Evolutionary conservation across 2,113 vertebrate species (phyloP), one percentile per base, ranked within the genome.

Genomic region (Leptodactylus fuscus): DNA sequence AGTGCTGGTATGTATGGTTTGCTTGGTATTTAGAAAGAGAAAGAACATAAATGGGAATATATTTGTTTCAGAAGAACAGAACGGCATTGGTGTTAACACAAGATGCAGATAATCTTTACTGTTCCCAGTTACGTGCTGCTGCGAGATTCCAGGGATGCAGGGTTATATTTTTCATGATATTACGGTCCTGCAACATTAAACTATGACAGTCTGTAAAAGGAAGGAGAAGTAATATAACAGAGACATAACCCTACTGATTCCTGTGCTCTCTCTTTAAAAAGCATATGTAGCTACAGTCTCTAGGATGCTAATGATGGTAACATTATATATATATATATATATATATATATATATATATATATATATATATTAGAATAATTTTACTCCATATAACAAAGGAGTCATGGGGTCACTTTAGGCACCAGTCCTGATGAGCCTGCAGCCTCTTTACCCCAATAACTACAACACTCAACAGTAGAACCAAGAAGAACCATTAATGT

Each of bases 1-100:
- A 87, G 0, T 11, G 38, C 24, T 83, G 82, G 82, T 83, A 83
- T 83, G 82, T 83, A 75, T 83, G 82, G 51, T 75, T 75, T 83
- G 82, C 70, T 75, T 60, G 82, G 82, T 75, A 83, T 83, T 83
- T 60, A 62, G 49, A 76, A 73, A 46, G 18, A 76, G 70, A 60
- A 58, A 80, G 49, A 83, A 74, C 81, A 74, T 83, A 75, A 41
- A 55, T 75, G 58, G 65, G 82, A 7, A 78, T 87, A 20, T 34
- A 24, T 15, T 62, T 86, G 83, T 81, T n/a, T 46, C 36, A 60
- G 36, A 51, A 18, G 0, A 0, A 51, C 1, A 38, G 0, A 87
- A 81, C 32, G 1, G 51, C 20, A 10, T 44, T 0, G 0, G 4
- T 55, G 87, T 55, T n/a, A 24, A 32, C n/a, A 5, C 76, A 44